Percentiles rank a stretch among this genome's conserved stretches.
Evolutionary conservation across 2,113 vertebrate genomes (phyloP).

Genomic region (Zosterops hypoxanthus): DNA sequence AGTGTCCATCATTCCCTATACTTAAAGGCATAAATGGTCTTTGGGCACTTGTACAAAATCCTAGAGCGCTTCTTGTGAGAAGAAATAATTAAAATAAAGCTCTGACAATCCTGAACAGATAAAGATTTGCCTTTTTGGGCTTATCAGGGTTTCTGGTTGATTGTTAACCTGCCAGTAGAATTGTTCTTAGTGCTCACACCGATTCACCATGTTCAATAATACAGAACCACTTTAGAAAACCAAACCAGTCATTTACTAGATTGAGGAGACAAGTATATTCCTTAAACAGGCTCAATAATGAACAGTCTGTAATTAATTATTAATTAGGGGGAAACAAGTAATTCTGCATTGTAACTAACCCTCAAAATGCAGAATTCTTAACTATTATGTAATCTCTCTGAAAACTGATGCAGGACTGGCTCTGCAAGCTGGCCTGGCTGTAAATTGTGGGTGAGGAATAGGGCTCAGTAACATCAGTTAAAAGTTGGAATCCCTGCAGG

Average conservation of each 20-base stretch:
- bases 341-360: neutral
- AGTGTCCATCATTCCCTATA: accelerated
- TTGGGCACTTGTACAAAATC: neutral
- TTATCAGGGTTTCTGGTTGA: neutral
- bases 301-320: neutral
- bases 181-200: neutral
- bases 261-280: neutral
- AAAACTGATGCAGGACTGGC: neutral
- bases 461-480: neutral
- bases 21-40: neutral
- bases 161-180: neutral
- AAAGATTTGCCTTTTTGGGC: neutral
- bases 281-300: neutral
- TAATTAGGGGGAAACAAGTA: neutral
- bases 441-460: neutral
- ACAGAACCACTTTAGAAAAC: neutral
- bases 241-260: neutral
- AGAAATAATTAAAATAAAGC: neutral
- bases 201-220: neutral
- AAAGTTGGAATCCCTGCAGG: neutral
- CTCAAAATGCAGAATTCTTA: neutral
- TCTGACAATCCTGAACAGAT: neutral
- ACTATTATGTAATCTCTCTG: neutral
- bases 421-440: neutral
- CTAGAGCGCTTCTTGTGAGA: neutral